A percentile compares a stretch with the other conserved stretches of the same genome.
Evolutionary conservation across 2,888 invertebrate species (phyloP).

Genomic region (Phoenoteleia sp.): DNA sequence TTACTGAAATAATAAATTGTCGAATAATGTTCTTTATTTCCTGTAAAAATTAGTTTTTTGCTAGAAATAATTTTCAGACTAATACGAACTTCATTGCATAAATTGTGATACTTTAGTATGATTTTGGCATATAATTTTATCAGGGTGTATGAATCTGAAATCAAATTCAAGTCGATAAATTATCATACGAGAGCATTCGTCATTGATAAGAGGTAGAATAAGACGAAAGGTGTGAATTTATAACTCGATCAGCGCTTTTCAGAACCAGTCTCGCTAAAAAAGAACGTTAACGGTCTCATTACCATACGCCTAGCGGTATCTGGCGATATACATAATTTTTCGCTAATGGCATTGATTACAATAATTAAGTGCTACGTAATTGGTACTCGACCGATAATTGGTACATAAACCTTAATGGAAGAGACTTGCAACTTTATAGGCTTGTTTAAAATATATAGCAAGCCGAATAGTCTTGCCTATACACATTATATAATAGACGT

Average conservation of each 20-base stretch:
- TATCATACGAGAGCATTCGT: too few relatives aligned
- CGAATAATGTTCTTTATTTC: too few relatives aligned
- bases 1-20: too few relatives aligned
- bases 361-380: conserved; percentile 15
- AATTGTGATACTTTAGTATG: too few relatives aligned
- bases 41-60: too few relatives aligned
- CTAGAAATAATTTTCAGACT: too few relatives aligned
- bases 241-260: background rate
- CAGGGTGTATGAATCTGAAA: too few relatives aligned
- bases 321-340: background rate
- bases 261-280: background rate
- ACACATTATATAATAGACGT: background rate
- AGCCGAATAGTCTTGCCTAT: conserved; percentile 3
- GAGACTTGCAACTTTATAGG: conserved; percentile 18
- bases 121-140: too few relatives aligned
- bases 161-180: too few relatives aligned
- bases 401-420: conserved; percentile 10
- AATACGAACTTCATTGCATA: too few relatives aligned
- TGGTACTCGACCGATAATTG: conserved; percentile 25
- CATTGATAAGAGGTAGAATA: too few relatives aligned
- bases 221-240: background rate
- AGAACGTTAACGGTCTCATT: background rate
- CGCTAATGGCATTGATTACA: background rate
- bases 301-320: background rate
- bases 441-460: too few relatives aligned